Evolutionary conservation across 2,888 invertebrate species (phyloP).

Genomic region (Thelaira solivaga): DNA sequence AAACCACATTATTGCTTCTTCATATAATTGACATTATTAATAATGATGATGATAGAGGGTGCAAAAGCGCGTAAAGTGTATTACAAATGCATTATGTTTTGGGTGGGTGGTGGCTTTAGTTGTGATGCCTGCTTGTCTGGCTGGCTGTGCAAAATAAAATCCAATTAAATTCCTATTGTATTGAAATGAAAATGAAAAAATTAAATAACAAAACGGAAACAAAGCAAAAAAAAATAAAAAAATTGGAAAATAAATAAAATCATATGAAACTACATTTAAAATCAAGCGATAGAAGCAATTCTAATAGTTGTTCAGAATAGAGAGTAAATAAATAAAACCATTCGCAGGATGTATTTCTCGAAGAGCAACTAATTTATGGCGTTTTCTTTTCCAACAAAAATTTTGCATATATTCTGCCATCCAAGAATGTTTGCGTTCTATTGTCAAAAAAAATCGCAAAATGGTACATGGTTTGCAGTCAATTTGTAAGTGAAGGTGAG

Average conservation of each 20-base stretch:
- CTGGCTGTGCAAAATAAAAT: slow-evolving; percentile 72
- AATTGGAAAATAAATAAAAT: no score
- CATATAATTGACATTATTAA: slow-evolving; percentile 61
- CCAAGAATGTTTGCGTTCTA: no score
- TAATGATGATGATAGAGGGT: slow-evolving; percentile 10
- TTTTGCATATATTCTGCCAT: no score
- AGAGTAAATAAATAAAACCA: slow-evolving; percentile 9
- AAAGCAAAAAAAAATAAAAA: slow-evolving; percentile 68
- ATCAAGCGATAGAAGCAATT: slow-evolving; percentile 20
- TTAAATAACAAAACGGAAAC: slow-evolving; percentile 70
- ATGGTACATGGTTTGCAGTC: no score
- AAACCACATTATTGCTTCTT: slow-evolving; percentile 50
- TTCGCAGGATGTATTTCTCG: background rate
- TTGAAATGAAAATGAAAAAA: slow-evolving; percentile 25
- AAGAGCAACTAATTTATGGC: no score
- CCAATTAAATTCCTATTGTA: slow-evolving; percentile 76
- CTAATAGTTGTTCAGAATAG: no score
- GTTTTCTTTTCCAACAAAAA: no score
- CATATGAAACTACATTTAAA: slow-evolving; percentile 37
- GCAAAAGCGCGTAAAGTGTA: background rate
- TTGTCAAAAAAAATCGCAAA: no score
- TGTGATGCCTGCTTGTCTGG: slow-evolving; percentile 52
- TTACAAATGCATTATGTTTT: slow-evolving; percentile 6
- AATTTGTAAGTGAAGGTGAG: no score
- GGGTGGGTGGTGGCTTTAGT: background rate